These are phyloP conservation scores for Anolis apletophallus DNA, from an alignment of 2,797 vertebrate genomes.

Conservation along the genomic window DNA sequence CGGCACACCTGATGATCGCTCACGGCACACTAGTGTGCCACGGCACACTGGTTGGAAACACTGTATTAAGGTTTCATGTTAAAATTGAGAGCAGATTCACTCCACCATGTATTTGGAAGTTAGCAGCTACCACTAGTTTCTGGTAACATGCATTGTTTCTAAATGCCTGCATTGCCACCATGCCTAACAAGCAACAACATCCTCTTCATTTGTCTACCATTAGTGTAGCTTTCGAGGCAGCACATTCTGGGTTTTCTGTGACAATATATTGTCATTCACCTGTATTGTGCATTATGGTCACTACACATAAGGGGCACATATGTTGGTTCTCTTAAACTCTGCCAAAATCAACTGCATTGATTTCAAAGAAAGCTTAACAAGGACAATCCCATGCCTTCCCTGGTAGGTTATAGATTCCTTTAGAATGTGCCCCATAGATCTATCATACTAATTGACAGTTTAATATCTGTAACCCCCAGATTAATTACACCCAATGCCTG, in stretches of 20 bases:
- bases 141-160: not conserved
- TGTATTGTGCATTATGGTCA: not conserved
- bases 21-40: too few species aligned
- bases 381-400: constrained; percentile 35
- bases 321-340: not conserved
- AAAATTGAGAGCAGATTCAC: too few species aligned
- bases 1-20: too few species aligned
- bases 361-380: constrained; percentile 11
- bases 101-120: too few species aligned
- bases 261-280: not conserved
- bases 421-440: constrained; percentile 30
- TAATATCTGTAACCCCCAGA: constrained; percentile 49
- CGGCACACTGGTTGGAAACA: too few species aligned
- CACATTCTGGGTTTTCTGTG: not conserved
- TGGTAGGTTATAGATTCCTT: constrained; percentile 19
- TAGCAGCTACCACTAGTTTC: too few species aligned
- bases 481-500: constrained; percentile 50
- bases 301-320: constrained; percentile 19
- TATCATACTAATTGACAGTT: constrained; percentile 50
- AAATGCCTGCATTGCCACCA: not conserved
- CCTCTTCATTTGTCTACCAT: not conserved
- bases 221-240: too few species aligned
- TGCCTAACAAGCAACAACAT: not conserved
- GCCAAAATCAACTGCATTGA: not conserved
- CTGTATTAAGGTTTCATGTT: too few species aligned